Conservation (phyloP, 2,797 vertebrate species). For the Falco rusticolus region DNA sequence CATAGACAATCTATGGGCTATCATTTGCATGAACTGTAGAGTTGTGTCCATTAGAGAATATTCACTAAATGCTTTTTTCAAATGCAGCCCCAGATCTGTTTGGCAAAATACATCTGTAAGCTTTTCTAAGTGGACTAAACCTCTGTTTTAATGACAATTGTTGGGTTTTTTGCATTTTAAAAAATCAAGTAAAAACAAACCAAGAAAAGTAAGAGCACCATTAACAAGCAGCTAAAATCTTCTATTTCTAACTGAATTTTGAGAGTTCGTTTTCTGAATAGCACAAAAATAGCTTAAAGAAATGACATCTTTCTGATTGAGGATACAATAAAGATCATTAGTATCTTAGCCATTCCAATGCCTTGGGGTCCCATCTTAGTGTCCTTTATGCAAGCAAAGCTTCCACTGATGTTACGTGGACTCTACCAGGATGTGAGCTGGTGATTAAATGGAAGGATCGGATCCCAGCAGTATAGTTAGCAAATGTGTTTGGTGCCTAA, state of each 20-base stretch:
- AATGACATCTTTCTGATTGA: neutral
- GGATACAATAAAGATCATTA: neutral
- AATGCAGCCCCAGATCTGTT: conserved; percentile 6
- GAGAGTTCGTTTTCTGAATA: neutral
- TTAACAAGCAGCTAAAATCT: neutral
- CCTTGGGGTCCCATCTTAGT: neutral
- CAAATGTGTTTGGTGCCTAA: neutral
- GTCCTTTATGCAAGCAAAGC: neutral
- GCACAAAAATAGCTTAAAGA: neutral
- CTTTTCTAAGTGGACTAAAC: neutral
- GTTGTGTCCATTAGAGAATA: neutral
- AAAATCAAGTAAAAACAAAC: neutral
- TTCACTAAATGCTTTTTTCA: conserved; percentile 18
- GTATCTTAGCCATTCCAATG: neutral
- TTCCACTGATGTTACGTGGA: neutral
- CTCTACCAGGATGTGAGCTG: neutral
- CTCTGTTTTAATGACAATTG: neutral
- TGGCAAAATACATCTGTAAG: conserved; percentile 8
- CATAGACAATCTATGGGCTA: neutral
- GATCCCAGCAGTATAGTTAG: neutral
- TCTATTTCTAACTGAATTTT: neutral
- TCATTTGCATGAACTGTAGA: neutral
- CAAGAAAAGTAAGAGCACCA: neutral
- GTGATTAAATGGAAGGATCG: neutral
- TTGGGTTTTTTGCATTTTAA: neutral